A percentile compares a stretch with the other conserved stretches of the same genome.
phyloP scores from a whole-genome alignment of 2,888 invertebrate genomes.

The Andricus curvator region DNA sequence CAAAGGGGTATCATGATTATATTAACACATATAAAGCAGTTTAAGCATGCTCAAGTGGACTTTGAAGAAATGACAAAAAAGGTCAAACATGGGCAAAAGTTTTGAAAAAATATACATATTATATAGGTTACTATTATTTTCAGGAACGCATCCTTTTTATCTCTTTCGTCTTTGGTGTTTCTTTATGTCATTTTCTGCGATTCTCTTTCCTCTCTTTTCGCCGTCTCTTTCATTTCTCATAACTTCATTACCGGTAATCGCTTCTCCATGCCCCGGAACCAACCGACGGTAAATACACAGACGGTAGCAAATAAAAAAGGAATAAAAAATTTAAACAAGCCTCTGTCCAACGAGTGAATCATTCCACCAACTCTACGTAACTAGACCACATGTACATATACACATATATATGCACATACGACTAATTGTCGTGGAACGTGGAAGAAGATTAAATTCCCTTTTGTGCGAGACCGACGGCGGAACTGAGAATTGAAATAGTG shows the following conservation, averaged over 20 bases:
- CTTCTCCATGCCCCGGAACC: slow-evolving; percentile 31
- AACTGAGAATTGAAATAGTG: slow-evolving; percentile 11
- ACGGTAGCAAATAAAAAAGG: slow-evolving; percentile 28
- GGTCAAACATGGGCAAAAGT: too few relatives aligned
- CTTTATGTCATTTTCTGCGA: slow-evolving; percentile 3
- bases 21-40: too few relatives aligned
- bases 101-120: too few relatives aligned
- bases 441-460: slow-evolving; percentile 38
- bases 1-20: too few relatives aligned
- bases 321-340: slow-evolving; percentile 26
- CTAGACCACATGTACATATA: background rate
- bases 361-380: slow-evolving; percentile 27
- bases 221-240: slow-evolving; percentile 30
- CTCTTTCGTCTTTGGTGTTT: background rate
- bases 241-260: slow-evolving; percentile 40
- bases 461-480: slow-evolving; percentile 25
- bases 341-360: slow-evolving; percentile 21
- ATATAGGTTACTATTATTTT: background rate
- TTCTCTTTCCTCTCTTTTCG: background rate
- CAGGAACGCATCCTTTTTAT: background rate
- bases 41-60: too few relatives aligned
- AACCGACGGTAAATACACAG: slow-evolving; percentile 30
- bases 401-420: background rate
- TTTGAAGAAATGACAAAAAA: too few relatives aligned
- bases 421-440: slow-evolving; percentile 30